A percentile compares a stretch with the other conserved stretches of the same genome.
Conservation (phyloP, 1,140 invertebrate species). For the Drosophila equinoxialis region DNA sequence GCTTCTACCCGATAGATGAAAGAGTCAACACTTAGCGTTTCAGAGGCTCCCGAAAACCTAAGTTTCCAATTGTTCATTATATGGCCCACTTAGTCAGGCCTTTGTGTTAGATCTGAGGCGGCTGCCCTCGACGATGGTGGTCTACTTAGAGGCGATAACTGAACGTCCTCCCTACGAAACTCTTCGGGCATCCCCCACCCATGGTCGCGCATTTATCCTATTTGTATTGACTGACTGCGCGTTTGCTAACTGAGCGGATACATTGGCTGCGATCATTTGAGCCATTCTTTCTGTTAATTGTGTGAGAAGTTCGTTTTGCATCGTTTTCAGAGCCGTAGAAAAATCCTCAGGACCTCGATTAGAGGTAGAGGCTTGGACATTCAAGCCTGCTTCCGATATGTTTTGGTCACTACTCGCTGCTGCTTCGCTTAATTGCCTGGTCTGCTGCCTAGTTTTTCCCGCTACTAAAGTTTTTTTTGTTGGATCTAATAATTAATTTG, state of each 20-base stretch:
- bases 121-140: neutral
- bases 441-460: too few species aligned
- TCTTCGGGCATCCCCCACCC: neutral
- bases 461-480: too few species aligned
- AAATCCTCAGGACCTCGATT: too few species aligned
- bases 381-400: too few species aligned
- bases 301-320: neutral
- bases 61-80: conserved; percentile 9
- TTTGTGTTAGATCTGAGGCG: neutral
- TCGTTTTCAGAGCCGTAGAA: neutral
- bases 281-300: neutral
- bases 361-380: too few species aligned
- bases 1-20: conserved; percentile 7
- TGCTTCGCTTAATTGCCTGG: too few species aligned
- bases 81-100: neutral
- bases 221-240: neutral
- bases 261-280: neutral
- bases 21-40: neutral
- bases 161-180: neutral
- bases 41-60: neutral
- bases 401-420: too few species aligned
- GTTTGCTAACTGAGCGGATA: neutral
- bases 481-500: too few species aligned
- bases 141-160: neutral
- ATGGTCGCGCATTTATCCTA: neutral